These are phyloP conservation scores for Diachasma alloeum DNA, from an alignment of 1,140 invertebrate genomes.

Conservation along the genomic window DNA sequence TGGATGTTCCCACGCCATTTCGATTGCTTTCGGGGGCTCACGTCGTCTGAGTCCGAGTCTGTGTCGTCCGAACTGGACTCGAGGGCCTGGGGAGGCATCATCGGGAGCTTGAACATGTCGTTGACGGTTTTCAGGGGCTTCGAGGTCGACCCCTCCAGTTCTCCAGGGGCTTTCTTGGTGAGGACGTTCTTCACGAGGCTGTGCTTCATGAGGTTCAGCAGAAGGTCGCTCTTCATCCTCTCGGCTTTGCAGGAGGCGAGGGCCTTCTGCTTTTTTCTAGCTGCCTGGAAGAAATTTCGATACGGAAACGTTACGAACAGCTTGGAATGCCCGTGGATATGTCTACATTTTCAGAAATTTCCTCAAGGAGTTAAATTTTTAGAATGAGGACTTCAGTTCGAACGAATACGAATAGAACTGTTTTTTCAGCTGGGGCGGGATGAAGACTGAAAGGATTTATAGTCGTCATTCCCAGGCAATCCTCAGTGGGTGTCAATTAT, in stretches of 20 bases:
- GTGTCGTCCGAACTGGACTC: slow-evolving; percentile 39
- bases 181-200: slow-evolving; percentile 61
- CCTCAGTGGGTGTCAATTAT: no score
- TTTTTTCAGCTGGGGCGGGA: no score
- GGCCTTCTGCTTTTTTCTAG: slow-evolving; percentile 78
- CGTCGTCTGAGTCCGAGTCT: slow-evolving; percentile 50
- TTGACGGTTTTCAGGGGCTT: slow-evolving; percentile 25
- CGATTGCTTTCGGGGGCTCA: slow-evolving; percentile 62
- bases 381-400: no score
- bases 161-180: slow-evolving; percentile 43
- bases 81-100: slow-evolving; percentile 61
- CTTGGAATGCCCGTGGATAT: no score
- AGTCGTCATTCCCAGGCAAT: no score
- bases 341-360: no score
- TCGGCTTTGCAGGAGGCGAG: slow-evolving; percentile 76
- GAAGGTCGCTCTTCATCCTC: slow-evolving; percentile 77
- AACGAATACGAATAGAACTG: no score
- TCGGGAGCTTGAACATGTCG: slow-evolving; percentile 79
- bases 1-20: slow-evolving; percentile 75
- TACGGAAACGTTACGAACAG: no score
- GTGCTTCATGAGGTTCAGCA: slow-evolving; percentile 70
- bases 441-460: no score
- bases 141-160: slow-evolving; percentile 5
- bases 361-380: no score
- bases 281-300: no score